These are phyloP conservation scores for Zaprionus vittiger DNA, from an alignment of 1,140 invertebrate species.

Conservation along the genomic window DNA sequence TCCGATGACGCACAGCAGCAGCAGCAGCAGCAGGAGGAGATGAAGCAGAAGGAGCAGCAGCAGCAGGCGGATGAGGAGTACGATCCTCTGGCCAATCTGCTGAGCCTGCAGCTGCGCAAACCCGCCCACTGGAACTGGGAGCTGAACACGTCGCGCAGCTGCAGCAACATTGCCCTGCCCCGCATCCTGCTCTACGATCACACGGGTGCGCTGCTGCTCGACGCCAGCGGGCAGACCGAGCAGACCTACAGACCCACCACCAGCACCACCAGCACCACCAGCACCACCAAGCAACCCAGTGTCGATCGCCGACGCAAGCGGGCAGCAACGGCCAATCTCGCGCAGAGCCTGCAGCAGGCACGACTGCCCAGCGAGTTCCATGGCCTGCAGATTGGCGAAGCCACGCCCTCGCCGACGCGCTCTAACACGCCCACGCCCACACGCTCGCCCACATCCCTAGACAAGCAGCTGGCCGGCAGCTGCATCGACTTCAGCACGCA, in stretches of 20 bases:
- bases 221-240: conserved; percentile 69
- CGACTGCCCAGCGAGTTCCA: conserved; percentile 63
- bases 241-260: conserved; percentile 45
- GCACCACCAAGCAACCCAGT: not conserved
- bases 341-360: conserved; percentile 45
- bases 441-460: not conserved
- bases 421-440: conserved; percentile 30
- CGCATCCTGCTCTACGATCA: conserved; percentile 85
- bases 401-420: conserved; percentile 35
- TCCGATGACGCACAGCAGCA: conserved; percentile 7
- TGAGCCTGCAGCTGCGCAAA: conserved; percentile 85
- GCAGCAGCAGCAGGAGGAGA: not conserved
- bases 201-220: conserved; percentile 84
- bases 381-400: conserved; percentile 69
- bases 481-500: conserved; percentile 77
- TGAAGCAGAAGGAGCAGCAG: conserved; percentile 11
- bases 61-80: not conserved
- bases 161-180: conserved; percentile 85
- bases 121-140: conserved; percentile 86
- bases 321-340: conserved; percentile 60
- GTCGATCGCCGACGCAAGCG: conserved; percentile 44
- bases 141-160: conserved; percentile 85
- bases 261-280: not conserved
- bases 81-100: conserved; percentile 70
- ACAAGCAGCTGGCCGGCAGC: conserved; percentile 39